phyloP scores from a whole-genome alignment of 2,888 invertebrate species.

The Corbicula japonica region DNA sequence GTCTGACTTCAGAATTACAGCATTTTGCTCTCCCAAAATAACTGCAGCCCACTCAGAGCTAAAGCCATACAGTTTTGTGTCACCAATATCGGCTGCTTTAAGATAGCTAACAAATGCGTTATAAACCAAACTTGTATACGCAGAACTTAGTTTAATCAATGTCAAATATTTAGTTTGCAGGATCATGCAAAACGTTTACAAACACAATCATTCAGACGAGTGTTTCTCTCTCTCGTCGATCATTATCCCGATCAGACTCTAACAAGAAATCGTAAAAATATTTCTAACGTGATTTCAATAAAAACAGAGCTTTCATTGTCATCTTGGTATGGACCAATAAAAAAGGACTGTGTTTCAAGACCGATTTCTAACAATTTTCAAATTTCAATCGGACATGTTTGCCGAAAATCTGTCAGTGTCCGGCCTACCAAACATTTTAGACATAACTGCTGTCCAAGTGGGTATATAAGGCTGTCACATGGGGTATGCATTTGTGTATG shows the following conservation, averaged over 20 bases:
- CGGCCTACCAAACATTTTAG: too few relatives aligned
- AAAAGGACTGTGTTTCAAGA: too few relatives aligned
- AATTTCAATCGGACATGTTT: too few relatives aligned
- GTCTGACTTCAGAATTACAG: conserved; percentile 20
- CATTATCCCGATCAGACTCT: conserved; percentile 34
- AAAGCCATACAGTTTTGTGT: conserved; percentile 37
- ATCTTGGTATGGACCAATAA: conserved; percentile 36
- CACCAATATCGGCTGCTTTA: conserved; percentile 34
- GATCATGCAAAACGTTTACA: conserved; percentile 26
- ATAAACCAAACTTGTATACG: conserved; percentile 33
- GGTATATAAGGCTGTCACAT: too few relatives aligned
- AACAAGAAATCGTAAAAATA: conserved; percentile 22
- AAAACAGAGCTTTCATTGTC: conserved; percentile 34
- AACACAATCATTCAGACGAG: conserved; percentile 40
- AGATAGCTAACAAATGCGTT: conserved; percentile 37
- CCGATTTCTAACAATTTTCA: too few relatives aligned
- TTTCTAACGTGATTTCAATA: conserved; percentile 22
- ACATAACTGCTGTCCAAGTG: too few relatives aligned
- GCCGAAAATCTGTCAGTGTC: too few relatives aligned
- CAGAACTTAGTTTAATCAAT: conserved; percentile 32
- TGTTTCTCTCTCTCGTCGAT: conserved; percentile 42
- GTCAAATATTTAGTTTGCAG: conserved; percentile 29
- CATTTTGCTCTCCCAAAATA: conserved; percentile 40
- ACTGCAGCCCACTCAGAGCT: conserved; percentile 48
- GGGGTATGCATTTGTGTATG: too few relatives aligned